Base-by-base conservation (phyloP, 1,140 invertebrate species). In the Chionoecetes opilio region DNA sequence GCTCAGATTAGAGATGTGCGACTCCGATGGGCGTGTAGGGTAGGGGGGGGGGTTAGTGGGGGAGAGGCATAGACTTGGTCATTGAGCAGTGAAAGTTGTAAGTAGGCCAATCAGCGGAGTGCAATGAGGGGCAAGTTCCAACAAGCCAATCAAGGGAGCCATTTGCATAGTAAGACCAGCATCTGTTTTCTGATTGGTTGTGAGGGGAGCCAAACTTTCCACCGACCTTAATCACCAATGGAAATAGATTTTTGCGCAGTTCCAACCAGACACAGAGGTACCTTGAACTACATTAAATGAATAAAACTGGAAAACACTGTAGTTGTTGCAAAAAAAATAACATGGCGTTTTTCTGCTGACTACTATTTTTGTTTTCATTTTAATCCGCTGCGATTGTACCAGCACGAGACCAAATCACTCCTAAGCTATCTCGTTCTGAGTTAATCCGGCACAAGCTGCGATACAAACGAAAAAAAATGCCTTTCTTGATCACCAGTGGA, bases 101-200 rank as follows among this genome's bases (percentile, higher is more conserved):
- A 75, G 63, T 6, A 75, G 63, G 21, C 63, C 63, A 75, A 75
- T 75, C 63, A 75, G 63, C 63, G 63, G 26, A 26, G 63, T 5
- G 21, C 21, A 26, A 75, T n/a, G 63, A 26, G n/a, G 63, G 63
- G 63, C 21, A n/a, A n/a, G 63, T n/a, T 75, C 21, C 63, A 75
- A 75, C n/a, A 75, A 75, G n/a, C 63, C 63, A 75, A 75, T 75
- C 63, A 75, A 75, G 63, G 63, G 21, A 9, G 26, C 63, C 63
- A 75, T 75, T 75, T 75, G 63, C 63, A 75, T 75, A 75, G 63
- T 26, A 75, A 75, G 63, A 75, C 63, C n/a, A n/a, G 63, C 63
- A 75, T 75, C 63, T 75, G 63, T 75, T 75, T 75, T 75, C 63
- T 26, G 63, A n/a, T n/a, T 75, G 63, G 63, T 17, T n/a, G 63